These are phyloP conservation scores for Pygoscelis antarcticus DNA, from an alignment of 2,113 vertebrate genomes.

Conservation along the genomic window DNA sequence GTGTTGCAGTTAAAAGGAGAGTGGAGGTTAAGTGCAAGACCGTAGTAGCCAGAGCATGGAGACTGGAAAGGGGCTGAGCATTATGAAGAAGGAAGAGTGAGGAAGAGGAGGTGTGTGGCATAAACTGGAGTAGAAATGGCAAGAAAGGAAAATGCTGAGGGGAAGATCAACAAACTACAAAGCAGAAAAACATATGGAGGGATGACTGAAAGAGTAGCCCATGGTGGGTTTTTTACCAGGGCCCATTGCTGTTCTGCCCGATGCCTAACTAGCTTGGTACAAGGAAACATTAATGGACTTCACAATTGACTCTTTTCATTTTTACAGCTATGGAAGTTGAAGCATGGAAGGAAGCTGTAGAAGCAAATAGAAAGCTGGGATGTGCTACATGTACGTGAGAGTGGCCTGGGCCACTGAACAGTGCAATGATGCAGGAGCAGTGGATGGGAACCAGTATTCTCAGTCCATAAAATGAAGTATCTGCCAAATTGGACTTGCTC, in stretches of 20 bases:
- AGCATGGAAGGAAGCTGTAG: not conserved
- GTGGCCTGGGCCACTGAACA: not conserved
- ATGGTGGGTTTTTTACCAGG: not conserved
- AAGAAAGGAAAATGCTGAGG: not conserved
- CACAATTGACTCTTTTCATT: not conserved
- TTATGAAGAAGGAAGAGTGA: not conserved
- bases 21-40: not conserved
- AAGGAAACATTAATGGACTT: not conserved
- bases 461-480: not conserved
- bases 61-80: not conserved
- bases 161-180: not conserved
- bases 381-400: not conserved
- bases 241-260: not conserved
- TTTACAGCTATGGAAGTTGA: not conserved
- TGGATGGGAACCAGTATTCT: not conserved
- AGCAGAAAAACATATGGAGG: not conserved
- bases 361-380: not conserved
- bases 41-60: fast-evolving
- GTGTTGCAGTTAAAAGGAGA: not conserved
- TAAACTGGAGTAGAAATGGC: not conserved
- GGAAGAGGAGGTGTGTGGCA: not conserved
- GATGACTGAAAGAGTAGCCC: not conserved
- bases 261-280: not conserved
- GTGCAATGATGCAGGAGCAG: not conserved
- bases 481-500: not conserved